Base-by-base conservation (phyloP, 2,888 invertebrate genomes). In the Hyalella azteca region DNA sequence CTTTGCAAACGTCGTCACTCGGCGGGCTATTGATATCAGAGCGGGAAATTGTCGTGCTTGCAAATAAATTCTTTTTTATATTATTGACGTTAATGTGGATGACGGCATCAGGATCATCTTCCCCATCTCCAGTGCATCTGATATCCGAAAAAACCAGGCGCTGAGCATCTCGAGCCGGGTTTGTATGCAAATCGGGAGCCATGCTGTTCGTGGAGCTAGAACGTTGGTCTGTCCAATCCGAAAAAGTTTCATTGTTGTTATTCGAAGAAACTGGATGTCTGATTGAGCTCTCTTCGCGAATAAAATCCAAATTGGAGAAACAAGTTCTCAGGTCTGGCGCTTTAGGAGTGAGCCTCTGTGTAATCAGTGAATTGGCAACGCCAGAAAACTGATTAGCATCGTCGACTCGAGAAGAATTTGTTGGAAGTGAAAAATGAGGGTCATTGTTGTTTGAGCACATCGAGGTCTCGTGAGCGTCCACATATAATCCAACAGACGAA, bases 51-150 rank as follows among this genome's bases (percentile, higher is more conserved):
- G 22, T n/a, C 4, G 75, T 19, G 22, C 29, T 45, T 39, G 75
- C 9, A n/a, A 75, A 75, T 22, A 75, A 45, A 45, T 39, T 75
- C 36, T 75, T 75, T 11, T 75, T 75, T 3, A 75, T 75, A 19
- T 75, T 75, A 11, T 41, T 75, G n/a, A 75, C 75, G 45, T 75
- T 75, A n/a, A 75, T 75, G 45, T 75, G 75, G 22, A 75, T 75
- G 9, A 75, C 75, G 5, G 75, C 75, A 75, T 75, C 75, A 11
- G 75, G 75, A 75, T 75, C 75, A 41, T 75, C 75, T 41, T 75
- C 75, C 11, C 75, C 75, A 22, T 75, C 75, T 13, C 75, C 75
- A 1, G 75, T 75, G 75, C 75, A 75, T 22, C 75, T 29, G 45
- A 45, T 22, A 22, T 26, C 29, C 1, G 75, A 75, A 22, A 32